Evolutionary conservation across 1,140 invertebrate genomes (phyloP), one percentile per base, ranked within the genome.

Genomic region (Cataglyphis hispanica): DNA sequence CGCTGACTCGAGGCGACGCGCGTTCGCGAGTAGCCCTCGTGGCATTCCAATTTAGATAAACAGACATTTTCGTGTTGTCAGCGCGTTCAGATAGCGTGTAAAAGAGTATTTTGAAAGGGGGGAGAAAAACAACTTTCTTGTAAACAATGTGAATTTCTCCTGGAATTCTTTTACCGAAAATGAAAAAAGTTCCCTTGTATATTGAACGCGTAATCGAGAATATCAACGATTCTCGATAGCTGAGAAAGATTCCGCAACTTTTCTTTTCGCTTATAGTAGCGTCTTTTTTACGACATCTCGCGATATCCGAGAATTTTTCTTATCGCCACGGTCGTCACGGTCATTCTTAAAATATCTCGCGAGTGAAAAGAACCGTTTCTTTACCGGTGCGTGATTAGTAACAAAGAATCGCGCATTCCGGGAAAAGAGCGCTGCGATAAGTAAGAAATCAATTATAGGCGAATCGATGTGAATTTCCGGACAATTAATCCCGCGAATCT

Each of bases 361-460:
- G 8, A 40, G 7, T 43, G 27, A 37, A n/a, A 34, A 25, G n/a
- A 58, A 43, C 22, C 69, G 10, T 75, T 76, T 76, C 46, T 4
- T 50, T 8, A 8, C 13, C 40, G 60, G 2, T 13, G 67, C 50
- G 22, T 16, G 3, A 6, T 1, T 10, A 16, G 70, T 10, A 50
- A 84, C 34, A 64, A 61, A 84, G 25, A 50, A 7, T 10, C 25
- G 7, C 19, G n/a, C 11, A n/a, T 77, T 74, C 70, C 34, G 11
- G 37, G 31, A 80, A 53, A 11, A 27, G 31, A n/a, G 27, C 66
- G 25, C 16, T 5, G 16, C 27, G 75, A 58, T 77, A 86, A 89
- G 84, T 89, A 89, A 89, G 84, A 89, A 88, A 86, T 88, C 84
- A 86, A 86, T 88, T 88, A 86, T 72, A 50, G 43, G 58, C 50